phyloP scores from a whole-genome alignment of 2,797 vertebrate genomes.

The Halcyon smyrnensis region DNA sequence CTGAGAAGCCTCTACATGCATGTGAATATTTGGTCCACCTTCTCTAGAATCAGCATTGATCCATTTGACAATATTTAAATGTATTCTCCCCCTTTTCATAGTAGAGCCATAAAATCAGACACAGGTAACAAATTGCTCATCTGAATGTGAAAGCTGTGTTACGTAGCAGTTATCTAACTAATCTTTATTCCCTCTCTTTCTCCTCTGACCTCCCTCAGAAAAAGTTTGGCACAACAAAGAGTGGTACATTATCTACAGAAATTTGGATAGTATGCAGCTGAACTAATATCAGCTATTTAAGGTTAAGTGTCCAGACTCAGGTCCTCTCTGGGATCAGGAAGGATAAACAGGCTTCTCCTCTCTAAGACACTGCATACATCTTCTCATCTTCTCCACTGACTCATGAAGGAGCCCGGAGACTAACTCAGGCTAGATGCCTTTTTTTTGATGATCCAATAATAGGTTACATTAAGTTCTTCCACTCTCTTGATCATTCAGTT shows the following conservation, averaged over 20 bases:
- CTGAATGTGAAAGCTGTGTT: neutral
- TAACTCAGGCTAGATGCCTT: neutral
- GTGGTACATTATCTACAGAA: neutral
- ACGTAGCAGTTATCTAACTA: neutral
- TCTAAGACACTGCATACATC: neutral
- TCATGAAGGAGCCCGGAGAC: neutral
- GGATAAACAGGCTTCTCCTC: neutral
- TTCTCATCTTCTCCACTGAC: neutral
- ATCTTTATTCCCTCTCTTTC: neutral
- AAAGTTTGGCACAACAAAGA: neutral
- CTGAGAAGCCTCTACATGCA: rapidly evolving
- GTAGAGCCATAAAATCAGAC: neutral
- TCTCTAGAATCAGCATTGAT: neutral
- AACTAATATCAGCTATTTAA: neutral
- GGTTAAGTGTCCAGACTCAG: neutral
- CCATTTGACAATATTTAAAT: neutral
- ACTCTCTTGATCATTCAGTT: neutral
- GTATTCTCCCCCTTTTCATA: neutral
- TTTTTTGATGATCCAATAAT: neutral
- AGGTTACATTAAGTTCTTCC: neutral
- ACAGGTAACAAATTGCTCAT: neutral
- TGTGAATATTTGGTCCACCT: neutral
- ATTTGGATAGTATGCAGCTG: neutral
- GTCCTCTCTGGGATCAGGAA: neutral
- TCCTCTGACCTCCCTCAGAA: neutral